Evolutionary conservation across 2,888 invertebrate species (phyloP).

Genomic region (Agrotis ipsilon): DNA sequence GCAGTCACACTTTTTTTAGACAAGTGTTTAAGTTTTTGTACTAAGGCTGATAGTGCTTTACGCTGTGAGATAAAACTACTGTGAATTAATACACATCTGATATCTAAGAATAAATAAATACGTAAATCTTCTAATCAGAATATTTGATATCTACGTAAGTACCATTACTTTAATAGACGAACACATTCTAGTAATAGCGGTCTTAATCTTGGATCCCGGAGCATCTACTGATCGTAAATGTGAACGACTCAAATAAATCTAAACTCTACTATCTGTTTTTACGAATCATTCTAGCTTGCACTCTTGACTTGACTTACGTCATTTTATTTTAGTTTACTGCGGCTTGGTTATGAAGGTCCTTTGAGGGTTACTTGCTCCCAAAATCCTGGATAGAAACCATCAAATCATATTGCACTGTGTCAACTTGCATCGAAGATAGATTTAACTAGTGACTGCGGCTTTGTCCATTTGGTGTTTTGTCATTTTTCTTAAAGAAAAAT

Average conservation of each 20-base stretch:
- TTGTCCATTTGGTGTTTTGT: too few relatives aligned
- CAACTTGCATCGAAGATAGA: conserved; percentile 45
- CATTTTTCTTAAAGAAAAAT: too few relatives aligned
- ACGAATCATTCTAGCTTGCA: conserved; percentile 47
- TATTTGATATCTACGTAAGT: conserved; percentile 33
- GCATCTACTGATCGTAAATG: conserved; percentile 52
- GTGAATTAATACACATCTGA: too few relatives aligned
- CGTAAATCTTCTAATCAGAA: conserved; percentile 34
- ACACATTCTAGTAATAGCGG: conserved; percentile 51
- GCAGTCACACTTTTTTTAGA: too few relatives aligned
- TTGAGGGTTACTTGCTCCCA: conserved; percentile 44
- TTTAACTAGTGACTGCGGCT: conserved; percentile 11
- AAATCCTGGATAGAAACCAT: conserved; percentile 50
- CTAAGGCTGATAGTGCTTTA: too few relatives aligned
- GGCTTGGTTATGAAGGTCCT: conserved; percentile 33
- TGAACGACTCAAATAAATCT: conserved; percentile 38
- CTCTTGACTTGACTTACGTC: conserved; percentile 30
- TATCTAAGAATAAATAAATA: conserved; percentile 15
- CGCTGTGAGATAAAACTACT: too few relatives aligned
- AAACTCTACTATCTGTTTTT: conserved; percentile 30
- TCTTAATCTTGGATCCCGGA: conserved; percentile 54
- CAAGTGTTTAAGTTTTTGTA: too few relatives aligned
- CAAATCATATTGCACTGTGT: conserved; percentile 45
- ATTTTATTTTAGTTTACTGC: conserved; percentile 32
- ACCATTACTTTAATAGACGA: conserved; percentile 45